Base-by-base conservation (phyloP, 2,888 invertebrate genomes). In the Abscondita cerata region DNA sequence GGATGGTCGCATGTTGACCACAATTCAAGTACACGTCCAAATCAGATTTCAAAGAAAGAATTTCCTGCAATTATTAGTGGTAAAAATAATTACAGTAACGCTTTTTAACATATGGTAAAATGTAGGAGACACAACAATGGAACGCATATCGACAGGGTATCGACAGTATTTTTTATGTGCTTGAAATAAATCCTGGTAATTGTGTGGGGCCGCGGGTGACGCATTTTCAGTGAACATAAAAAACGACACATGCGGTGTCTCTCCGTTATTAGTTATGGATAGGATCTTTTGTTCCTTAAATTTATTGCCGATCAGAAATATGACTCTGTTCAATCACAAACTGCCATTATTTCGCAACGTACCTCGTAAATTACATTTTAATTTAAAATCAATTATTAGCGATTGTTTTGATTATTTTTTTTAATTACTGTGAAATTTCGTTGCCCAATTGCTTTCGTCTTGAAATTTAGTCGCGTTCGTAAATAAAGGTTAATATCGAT, bases 181-280 rank as follows among this genome's bases (percentile, higher is more conserved):
- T 59, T 57, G 70, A 70, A 67, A 70, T 70, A 70, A 70, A 68
- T 70, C 67, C 64, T 61, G 52, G 66, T 66, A 65, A 66, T 69
- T 69, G 67, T 68, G 61, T 68, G 55, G 54, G 58, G 56, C 54
- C 60, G 57, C 55, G 62, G 58, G 64, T 65, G 60, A 64, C 62
- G 64, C 63, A 63, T 59, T 59, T 58, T 53, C 62, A 55, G 41
- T 46, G 58, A 54, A 55, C 64, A 64, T 66, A 68, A 68, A 68
- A 68, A 66, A 58, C 68, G 66, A 62, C 68, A 66, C 68, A 68
- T 66, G 68, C 64, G 64, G 66, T 62, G 66, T 65, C 62, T 64
- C 62, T 57, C 52, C 54, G 55, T 65, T 69, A 69, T 70, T 70
- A 70, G 70, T 68, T 70, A 70, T 70, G 70, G 70, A 68, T 69